Evolutionary conservation across 2,888 invertebrate species (phyloP), one percentile per base, ranked within the genome.

Genomic region (Eupeodes latifasciatus): DNA sequence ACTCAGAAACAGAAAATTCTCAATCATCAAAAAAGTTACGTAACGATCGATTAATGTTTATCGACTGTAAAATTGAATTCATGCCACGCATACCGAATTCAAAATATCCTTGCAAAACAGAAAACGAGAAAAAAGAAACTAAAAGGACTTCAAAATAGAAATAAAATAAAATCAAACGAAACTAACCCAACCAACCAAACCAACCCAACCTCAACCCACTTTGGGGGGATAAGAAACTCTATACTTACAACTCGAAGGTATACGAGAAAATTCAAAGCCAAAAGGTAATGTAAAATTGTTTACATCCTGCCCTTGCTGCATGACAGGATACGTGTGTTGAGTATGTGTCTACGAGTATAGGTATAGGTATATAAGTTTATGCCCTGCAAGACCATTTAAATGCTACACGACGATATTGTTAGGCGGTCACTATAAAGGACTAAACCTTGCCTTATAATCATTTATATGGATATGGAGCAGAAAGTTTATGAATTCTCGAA

Each of bases 31-130:
- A 49, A 27, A 40, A 57, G 78, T 79, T 79, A 69, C 78, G 76
- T 87, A 87, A 84, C 80, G 84, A 80, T 80, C 84, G 87, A 81
- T 84, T 84, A 87, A 76, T 72, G 80, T 76, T 80, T 84, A 84
- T 87, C 76, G 80, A 80, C 72, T 80, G 87, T 87, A 83, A 87
- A 87, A 87, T 87, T 81, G 84, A 84, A 87, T 87, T 84, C 87
- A 84, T 51, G 53, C 84, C 87, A 87, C 87, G 87, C 80, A 76
- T 57, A 77, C 44, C 40, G 80, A 81, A 77, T 87, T 59, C 51
- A 59, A 77, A 87, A 87, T 80, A 71, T 66, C 53, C 40, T 69
- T 55, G n/a, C 14, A 19, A 36, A 62, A n/a, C 14, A 5, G n/a
- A 9, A 61, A 40, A 2, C 16, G 7, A 55, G 9, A 61, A 61